Evolutionary conservation across 2,888 invertebrate genomes (phyloP), one percentile per base, ranked within the genome.

Genomic region (Oxystoma pomonae): DNA sequence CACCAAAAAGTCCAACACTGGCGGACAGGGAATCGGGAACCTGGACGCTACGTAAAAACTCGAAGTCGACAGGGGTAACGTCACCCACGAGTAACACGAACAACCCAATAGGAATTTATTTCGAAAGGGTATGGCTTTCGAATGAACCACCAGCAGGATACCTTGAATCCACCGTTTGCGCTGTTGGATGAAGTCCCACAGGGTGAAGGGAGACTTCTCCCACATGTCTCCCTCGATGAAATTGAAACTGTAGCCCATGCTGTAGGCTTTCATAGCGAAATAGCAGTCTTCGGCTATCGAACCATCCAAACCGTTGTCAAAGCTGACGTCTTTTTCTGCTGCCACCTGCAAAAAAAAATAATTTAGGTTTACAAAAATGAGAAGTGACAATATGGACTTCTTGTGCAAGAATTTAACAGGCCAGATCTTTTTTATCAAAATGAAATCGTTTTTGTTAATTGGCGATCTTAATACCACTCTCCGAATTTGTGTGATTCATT

Each of bases 191-290:
- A 98, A 96, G 79, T 98, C 98, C 87, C 91, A 90, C 35, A 98
- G 81, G 1, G 94, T 94, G 79, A 98, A 98, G 1, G 98, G 97
- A 3, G 95, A 95, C 78, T 98, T 97, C 78, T 98, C 98, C 91
- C 96, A 96, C 97, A 98, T 97, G 82, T 98, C 98, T 58, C 98
- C 97, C 79, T 98, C 97, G 69, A 98, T 89, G 81, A 97, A 98
- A 78, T 95, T 93, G 80, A 98, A 98, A 18, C 90, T 86, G 78
- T 92, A 97, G 20, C 96, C 97, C 78, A 93, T 87, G 67, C 88
- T 87, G 79, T 90, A 94, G 1, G 97, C 97, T 69, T 93, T 90
- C 96, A 98, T 97, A 18, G 96, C 95, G 81, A 98, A 98, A 80
- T 89, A 98, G 77, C 96, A 97, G 79, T 98, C 98, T 81, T 98